Base-by-base conservation (phyloP, 2,113 vertebrate genomes). In the Thamnophis sirtalis region DNA sequence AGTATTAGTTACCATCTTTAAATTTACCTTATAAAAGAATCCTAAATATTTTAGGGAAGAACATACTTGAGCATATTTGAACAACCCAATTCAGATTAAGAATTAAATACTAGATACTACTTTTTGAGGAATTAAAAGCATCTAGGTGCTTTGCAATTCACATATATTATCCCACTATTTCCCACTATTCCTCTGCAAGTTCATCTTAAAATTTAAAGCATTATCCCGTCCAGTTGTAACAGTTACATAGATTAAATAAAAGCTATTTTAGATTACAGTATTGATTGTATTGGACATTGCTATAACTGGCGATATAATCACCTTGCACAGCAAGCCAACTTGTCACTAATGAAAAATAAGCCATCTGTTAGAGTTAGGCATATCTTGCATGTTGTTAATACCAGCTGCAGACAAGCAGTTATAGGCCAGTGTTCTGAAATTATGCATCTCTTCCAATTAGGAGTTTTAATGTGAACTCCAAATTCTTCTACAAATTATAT, bases 251-350 rank as follows among this genome's bases (percentile, higher is more conserved):
- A 6, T 33, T 38, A 92, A 89, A 89, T 60, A n/a, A 43, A 92
- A 92, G 43, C 68, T 55, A 53, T 8, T 38, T 55, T 43, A 58
- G 58, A 73, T 33, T 91, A 33, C 5, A 51, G 10, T 51, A 92
- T 89, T 92, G 91, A 89, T 92, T 88, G 33, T 92, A 84, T 58
- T 93, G 85, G 43, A 60, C 38, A 24, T 90, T 86, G 60, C 80
- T 33, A 68, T 84, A 24, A 19, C 17, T 49, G 38, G 60, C 33
- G 54, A 68, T 17, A 55, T 49, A 92, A 90, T n/a, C 50, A 8
- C 4, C 50, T 58, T 63, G 38, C 91, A 86, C 1, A 80, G 89
- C 85, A 93, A 90, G 84, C 6, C 28, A 33, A 55, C 43, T 38
- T 22, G 24, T 89, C 55, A 51, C 33, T 56, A 86, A 73, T 87